phyloP scores from a whole-genome alignment of 53 echinoderm and acorn worm genomes.

The Holothuria scabra region DNA sequence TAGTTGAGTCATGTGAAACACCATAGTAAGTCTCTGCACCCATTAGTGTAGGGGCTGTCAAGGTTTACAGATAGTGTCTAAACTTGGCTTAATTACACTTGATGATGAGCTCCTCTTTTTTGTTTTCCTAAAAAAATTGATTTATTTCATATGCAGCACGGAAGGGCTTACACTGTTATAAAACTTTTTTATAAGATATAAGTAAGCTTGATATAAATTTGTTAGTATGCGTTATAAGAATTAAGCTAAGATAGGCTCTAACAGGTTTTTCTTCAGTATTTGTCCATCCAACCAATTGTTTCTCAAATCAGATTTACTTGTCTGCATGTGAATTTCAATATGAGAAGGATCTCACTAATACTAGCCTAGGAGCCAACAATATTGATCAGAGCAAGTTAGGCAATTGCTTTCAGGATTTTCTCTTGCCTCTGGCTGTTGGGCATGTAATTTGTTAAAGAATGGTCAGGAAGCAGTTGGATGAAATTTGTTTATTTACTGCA shows the following conservation, averaged over 20 bases:
- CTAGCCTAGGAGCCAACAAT: not conserved
- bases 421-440: constrained; percentile 9
- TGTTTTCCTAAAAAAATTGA: not conserved
- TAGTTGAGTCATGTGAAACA: constrained; percentile 1
- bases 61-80: not conserved
- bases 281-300: not conserved
- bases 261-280: not conserved
- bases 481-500: not conserved
- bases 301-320: not conserved
- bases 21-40: constrained; percentile 25
- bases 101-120: not conserved
- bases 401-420: not conserved
- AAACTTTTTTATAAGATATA: too few relatives aligned
- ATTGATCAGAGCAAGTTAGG: not conserved
- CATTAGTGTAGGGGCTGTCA: not conserved
- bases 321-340: not conserved
- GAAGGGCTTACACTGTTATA: not conserved
- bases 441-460: not conserved
- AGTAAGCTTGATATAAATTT: too few relatives aligned
- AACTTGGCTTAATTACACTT: not conserved
- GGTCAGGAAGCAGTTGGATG: not conserved
- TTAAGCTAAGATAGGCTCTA: too few relatives aligned
- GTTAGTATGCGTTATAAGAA: too few relatives aligned
- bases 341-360: too few relatives aligned
- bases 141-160: not conserved